Evolutionary conservation across 2,113 vertebrate genomes (phyloP).

Genomic region (Diadophis punctatus): DNA sequence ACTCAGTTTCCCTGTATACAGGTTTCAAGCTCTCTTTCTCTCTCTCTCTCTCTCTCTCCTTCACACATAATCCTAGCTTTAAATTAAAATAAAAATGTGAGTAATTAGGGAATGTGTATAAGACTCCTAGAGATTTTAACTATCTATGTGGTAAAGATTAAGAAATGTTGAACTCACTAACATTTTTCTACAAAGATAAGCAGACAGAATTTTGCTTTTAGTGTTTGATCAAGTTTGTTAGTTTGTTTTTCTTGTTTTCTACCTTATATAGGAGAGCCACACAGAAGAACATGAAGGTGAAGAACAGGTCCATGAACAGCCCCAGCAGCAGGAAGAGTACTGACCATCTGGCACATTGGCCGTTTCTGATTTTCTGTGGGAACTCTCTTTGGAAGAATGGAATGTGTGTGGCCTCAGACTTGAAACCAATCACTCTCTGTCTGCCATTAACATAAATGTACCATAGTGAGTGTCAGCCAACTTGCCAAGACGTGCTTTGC

Average conservation of each 20-base stretch:
- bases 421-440: slow-evolving; percentile 73
- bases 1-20: neutral
- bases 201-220: neutral
- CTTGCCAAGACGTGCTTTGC: slow-evolving; percentile 75
- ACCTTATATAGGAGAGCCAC: slow-evolving; percentile 79
- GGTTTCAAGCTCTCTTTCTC: neutral
- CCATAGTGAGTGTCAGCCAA: slow-evolving; percentile 79
- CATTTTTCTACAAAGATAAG: neutral
- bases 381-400: slow-evolving; percentile 83
- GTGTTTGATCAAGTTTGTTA: neutral
- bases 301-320: slow-evolving; percentile 79
- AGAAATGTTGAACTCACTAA: neutral
- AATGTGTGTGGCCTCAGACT: slow-evolving; percentile 82
- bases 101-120: neutral
- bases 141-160: neutral
- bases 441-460: slow-evolving; percentile 72
- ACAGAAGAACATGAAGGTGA: slow-evolving; percentile 86
- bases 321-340: slow-evolving; percentile 92
- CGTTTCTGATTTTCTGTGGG: slow-evolving; percentile 77
- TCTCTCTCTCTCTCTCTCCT: too few species aligned
- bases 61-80: neutral
- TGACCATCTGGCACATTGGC: slow-evolving; percentile 74
- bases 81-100: neutral
- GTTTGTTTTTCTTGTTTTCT: slow-evolving; percentile 6
- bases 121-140: neutral